Evolutionary conservation across 2,113 vertebrate genomes (phyloP), one percentile per base, ranked within the genome.

Genomic region (Oryzias celebensis): DNA sequence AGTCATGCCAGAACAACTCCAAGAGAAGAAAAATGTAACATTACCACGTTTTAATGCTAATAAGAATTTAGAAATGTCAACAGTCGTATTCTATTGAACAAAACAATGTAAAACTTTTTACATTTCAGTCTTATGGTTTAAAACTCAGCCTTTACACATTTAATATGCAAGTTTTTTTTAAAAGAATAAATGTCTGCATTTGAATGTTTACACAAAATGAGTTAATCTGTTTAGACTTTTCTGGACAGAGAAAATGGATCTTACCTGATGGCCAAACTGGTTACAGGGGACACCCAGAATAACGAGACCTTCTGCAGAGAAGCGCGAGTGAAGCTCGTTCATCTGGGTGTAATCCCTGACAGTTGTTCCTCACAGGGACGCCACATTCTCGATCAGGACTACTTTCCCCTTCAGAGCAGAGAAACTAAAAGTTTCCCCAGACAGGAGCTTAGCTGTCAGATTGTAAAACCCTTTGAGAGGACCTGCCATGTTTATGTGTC

Each of bases 331-430:
- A 63, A 98, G 93, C 60, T 96, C 93, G 71, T 93, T 95, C 93
- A 98, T 94, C 89, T 98, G 93, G 52, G 91, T 92, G 89, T 92
- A 97, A 70, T 98, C 96, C 91, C 96, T 93, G 75, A 62, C 78
- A 18, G 95, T 98, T 23, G 96, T 98, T 75, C 95, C 96, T 98
- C 96, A 98, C 61, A 97, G 95, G 18, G 96, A 96, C 31, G 95
- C 95, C 60, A 97, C 95, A 65, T 97, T 98, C 76, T 89, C 93
- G 45, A 97, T 90, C 41, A 98, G 94, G 44, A 97, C 86, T 65
- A 96, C 94, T 57, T 93, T 93, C 26, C 94, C 95, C 58, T 51
- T 85, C 47, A 96, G 84, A 5, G 91, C 76, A 14, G 81, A 91
- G 78, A 96, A 90, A 14, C 62, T 61, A 1, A 96, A 31, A 1